Evolutionary conservation across 2,888 invertebrate genomes (phyloP).

Genomic region (Drepana falcataria): DNA sequence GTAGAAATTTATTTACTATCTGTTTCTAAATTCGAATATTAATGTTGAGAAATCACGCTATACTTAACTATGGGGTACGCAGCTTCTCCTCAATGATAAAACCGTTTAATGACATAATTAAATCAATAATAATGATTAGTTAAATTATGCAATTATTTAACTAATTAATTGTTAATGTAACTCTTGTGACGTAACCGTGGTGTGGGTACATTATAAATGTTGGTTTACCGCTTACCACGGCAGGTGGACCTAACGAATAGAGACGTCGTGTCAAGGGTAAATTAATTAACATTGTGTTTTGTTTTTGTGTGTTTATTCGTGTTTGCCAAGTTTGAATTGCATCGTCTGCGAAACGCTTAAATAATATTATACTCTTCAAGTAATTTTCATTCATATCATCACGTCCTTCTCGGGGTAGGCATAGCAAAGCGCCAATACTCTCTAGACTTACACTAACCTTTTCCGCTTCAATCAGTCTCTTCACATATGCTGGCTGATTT

Average conservation of each 20-base stretch:
- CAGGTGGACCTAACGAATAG: constrained; percentile 79
- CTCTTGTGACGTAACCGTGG: constrained; percentile 17
- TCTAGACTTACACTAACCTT: too few species aligned
- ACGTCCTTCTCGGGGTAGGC: too few species aligned
- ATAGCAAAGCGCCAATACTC: too few species aligned
- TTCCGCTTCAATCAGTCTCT: too few species aligned
- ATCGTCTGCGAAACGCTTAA: constrained; percentile 13
- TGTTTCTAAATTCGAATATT: too few species aligned
- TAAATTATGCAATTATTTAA: neutral
- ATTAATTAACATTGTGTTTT: constrained; percentile 40
- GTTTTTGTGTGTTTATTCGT: constrained; percentile 44
- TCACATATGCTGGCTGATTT: too few species aligned
- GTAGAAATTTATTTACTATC: too few species aligned
- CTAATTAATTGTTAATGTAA: neutral
- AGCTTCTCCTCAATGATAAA: too few species aligned
- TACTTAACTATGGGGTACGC: too few species aligned
- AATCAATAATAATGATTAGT: neutral
- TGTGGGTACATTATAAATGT: constrained; percentile 37
- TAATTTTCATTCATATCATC: too few species aligned
- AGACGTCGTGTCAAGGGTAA: constrained; percentile 72
- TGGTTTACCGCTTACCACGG: constrained; percentile 69
- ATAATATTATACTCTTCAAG: too few species aligned
- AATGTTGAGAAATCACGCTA: too few species aligned
- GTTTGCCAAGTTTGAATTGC: constrained; percentile 11
- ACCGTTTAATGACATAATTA: neutral